Conservation (phyloP, 2,797 vertebrate species). For the Macropodus opercularis region DNA sequence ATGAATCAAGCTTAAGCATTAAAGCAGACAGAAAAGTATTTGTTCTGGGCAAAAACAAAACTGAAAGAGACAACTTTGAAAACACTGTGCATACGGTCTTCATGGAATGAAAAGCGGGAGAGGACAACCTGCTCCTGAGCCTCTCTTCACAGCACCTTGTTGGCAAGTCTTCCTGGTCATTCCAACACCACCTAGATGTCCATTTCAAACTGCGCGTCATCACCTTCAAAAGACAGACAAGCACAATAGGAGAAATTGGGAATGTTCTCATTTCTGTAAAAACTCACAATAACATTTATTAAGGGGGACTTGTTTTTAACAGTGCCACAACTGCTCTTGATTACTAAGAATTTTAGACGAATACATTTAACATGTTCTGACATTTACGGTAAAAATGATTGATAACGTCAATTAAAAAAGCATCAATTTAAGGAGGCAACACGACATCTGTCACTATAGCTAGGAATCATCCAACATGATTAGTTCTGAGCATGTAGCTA, state of each 20-base stretch:
- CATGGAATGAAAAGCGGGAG: slow-evolving; percentile 34
- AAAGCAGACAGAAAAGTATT: slow-evolving; percentile 30
- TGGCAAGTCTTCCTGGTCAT: slow-evolving; percentile 9
- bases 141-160: slow-evolving; percentile 44
- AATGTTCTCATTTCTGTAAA: neutral
- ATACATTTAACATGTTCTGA: too few species aligned
- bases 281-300: neutral
- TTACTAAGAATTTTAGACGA: too few species aligned
- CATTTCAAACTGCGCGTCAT: slow-evolving; percentile 84
- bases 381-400: too few species aligned
- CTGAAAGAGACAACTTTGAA: slow-evolving; percentile 15
- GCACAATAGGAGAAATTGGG: neutral
- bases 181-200: slow-evolving; percentile 74
- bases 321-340: too few species aligned
- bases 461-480: too few species aligned
- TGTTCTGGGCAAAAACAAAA: slow-evolving; percentile 40
- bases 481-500: too few species aligned
- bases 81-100: slow-evolving; percentile 21
- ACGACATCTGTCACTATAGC: too few species aligned
- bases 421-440: too few species aligned
- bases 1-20: slow-evolving; percentile 29
- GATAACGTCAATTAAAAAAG: too few species aligned
- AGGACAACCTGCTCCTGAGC: slow-evolving; percentile 13
- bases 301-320: too few species aligned
- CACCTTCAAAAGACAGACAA: slow-evolving; percentile 61